These are phyloP conservation scores for Pseudeuparius sepicola DNA, from an alignment of 2,888 invertebrate genomes.

Conservation along the genomic window DNA sequence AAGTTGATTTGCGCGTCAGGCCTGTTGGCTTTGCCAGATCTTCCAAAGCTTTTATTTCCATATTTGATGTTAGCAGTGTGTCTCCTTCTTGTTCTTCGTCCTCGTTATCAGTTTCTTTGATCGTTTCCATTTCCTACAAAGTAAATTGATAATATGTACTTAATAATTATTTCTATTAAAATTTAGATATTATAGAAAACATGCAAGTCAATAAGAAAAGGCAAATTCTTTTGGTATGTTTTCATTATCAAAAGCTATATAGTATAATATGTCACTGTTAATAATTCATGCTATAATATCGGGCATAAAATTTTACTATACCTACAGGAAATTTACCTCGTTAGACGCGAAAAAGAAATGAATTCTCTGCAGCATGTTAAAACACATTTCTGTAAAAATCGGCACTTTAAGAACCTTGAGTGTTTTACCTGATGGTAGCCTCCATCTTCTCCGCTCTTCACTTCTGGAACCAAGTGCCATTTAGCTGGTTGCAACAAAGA, in stretches of 20 bases:
- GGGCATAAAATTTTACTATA: too few relatives aligned
- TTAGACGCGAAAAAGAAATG: constrained; percentile 38
- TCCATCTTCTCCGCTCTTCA: constrained; percentile 43
- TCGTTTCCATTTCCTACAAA: constrained; percentile 57
- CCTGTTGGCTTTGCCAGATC: constrained; percentile 32
- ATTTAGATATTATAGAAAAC: too few relatives aligned
- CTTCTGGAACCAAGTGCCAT: constrained; percentile 55
- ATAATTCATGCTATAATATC: too few relatives aligned
- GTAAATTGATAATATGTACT: too few relatives aligned
- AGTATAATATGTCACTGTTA: too few relatives aligned
- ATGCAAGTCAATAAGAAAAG: too few relatives aligned
- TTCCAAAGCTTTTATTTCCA: constrained; percentile 32
- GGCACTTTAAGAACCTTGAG: constrained; percentile 1
- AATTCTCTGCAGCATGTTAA: constrained; percentile 36
- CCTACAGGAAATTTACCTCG: constrained; percentile 32
- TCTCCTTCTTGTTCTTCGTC: constrained; percentile 41
- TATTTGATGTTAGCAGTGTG: constrained; percentile 29
- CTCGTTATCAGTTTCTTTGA: constrained; percentile 55
- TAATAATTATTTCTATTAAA: too few relatives aligned
- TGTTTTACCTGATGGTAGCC: constrained; percentile 34
- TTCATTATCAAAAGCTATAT: too few relatives aligned
- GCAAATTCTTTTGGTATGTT: too few relatives aligned
- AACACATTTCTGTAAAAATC: too few relatives aligned
- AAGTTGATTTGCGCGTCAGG: constrained; percentile 34
- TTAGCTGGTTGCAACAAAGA: constrained; percentile 60